phyloP scores from a whole-genome alignment of 1,140 invertebrate species.

The Drosophila tani region DNA sequence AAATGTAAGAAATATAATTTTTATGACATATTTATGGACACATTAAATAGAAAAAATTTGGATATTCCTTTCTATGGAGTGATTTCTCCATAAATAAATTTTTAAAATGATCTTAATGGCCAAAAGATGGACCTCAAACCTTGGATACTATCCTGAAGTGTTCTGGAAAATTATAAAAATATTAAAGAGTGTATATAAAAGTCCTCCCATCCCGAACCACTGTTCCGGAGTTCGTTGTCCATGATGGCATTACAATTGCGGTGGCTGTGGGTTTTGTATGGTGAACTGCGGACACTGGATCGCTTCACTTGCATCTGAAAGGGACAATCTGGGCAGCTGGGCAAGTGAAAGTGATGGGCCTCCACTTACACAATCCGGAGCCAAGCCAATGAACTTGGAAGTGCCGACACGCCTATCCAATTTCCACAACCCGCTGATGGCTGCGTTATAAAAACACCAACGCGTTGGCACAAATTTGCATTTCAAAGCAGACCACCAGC shows the following conservation, averaged over 20 bases:
- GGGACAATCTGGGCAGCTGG: slow-evolving; percentile 20
- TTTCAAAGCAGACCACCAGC: slow-evolving; percentile 37
- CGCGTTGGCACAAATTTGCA: slow-evolving; percentile 46
- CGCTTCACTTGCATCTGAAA: slow-evolving; percentile 17
- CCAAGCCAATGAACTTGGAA: slow-evolving; percentile 66
- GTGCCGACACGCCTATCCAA: slow-evolving; percentile 39
- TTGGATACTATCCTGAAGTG: no score
- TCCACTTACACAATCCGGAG: slow-evolving; percentile 56
- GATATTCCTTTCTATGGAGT: no score
- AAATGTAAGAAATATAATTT: no score
- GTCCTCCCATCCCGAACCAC: not conserved
- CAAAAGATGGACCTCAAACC: no score
- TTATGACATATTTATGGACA: no score
- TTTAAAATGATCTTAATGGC: not conserved
- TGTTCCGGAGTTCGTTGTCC: slow-evolving; percentile 3
- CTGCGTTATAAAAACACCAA: slow-evolving; percentile 60
- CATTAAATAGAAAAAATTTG: no score
- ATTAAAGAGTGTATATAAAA: not conserved
- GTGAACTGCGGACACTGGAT: slow-evolving; percentile 14
- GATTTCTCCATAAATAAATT: not conserved
- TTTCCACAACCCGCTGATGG: slow-evolving; percentile 32
- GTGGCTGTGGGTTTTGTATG: slow-evolving; percentile 8
- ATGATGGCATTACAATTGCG: slow-evolving; percentile 20
- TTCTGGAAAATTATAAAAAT: no score
- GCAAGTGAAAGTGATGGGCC: slow-evolving; percentile 61